Evolutionary conservation across 2,797 vertebrate genomes (phyloP).

Genomic region (Thalassophryne amazonica): DNA sequence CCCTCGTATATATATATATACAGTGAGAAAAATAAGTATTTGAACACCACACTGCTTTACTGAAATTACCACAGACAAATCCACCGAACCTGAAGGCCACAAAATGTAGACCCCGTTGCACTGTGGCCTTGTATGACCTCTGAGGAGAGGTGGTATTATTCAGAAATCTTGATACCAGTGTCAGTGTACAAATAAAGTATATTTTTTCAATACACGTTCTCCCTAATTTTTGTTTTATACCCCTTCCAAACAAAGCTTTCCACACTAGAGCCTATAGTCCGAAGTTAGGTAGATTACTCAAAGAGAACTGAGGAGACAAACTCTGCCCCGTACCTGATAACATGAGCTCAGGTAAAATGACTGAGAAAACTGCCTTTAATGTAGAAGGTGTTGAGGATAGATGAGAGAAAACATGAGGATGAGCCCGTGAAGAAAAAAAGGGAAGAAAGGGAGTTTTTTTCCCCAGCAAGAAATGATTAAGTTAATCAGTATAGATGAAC

Average conservation of each 20-base stretch:
- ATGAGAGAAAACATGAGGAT: slow-evolving; percentile 27
- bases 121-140: too few species aligned
- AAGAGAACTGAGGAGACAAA: background rate
- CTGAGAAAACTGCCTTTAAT: slow-evolving; percentile 28
- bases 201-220: too few species aligned
- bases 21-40: too few species aligned
- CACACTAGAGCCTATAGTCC: background rate
- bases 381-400: slow-evolving; percentile 50
- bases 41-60: too few species aligned
- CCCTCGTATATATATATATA: too few species aligned
- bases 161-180: background rate
- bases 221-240: too few species aligned
- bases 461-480: slow-evolving; percentile 48
- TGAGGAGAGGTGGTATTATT: too few species aligned
- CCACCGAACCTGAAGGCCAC: too few species aligned
- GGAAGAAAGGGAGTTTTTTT: slow-evolving; percentile 10
- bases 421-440: slow-evolving; percentile 4
- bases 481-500: slow-evolving; percentile 62
- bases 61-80: too few species aligned
- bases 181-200: background rate
- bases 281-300: slow-evolving; percentile 11
- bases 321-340: background rate
- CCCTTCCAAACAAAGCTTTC: too few species aligned
- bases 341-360: slow-evolving; percentile 17
- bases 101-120: too few species aligned